phyloP scores from a whole-genome alignment of 2,888 invertebrate species.

The Argyra leucocephala region DNA sequence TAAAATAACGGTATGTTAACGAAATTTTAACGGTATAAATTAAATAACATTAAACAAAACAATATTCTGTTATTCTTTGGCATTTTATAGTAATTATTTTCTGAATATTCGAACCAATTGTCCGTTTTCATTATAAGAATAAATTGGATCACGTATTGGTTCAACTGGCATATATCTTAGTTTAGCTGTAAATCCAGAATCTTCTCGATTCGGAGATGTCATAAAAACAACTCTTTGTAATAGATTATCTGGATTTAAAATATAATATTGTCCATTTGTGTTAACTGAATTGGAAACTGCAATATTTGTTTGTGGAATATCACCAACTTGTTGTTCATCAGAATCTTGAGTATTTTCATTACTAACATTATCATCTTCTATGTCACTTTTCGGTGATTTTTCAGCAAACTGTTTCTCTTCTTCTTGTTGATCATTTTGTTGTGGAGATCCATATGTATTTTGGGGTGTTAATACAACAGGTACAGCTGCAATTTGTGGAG shows the following conservation, averaged over 20 bases:
- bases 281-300: constrained; percentile 12
- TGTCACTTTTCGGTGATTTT: constrained; percentile 12
- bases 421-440: constrained; percentile 11
- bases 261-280: constrained; percentile 40
- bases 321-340: constrained; percentile 21
- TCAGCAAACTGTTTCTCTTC: constrained; percentile 9
- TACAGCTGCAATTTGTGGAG: constrained; percentile 3
- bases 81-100: constrained; percentile 23
- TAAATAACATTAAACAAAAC: too few relatives aligned
- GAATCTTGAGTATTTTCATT: constrained; percentile 18
- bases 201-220: constrained; percentile 34
- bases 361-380: constrained; percentile 10
- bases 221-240: constrained; percentile 39
- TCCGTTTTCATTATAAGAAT: constrained; percentile 38
- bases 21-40: too few relatives aligned
- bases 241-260: constrained; percentile 38
- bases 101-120: constrained; percentile 38
- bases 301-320: constrained; percentile 14
- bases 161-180: constrained; percentile 40
- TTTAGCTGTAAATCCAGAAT: constrained; percentile 39
- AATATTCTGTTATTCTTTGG: not conserved
- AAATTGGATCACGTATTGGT: constrained; percentile 41
- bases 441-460: constrained; percentile 9
- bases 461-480: not conserved
- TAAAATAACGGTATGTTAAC: too few relatives aligned